Base-by-base conservation (phyloP, 2,888 invertebrate species). In the Balanococcus diminutus region DNA sequence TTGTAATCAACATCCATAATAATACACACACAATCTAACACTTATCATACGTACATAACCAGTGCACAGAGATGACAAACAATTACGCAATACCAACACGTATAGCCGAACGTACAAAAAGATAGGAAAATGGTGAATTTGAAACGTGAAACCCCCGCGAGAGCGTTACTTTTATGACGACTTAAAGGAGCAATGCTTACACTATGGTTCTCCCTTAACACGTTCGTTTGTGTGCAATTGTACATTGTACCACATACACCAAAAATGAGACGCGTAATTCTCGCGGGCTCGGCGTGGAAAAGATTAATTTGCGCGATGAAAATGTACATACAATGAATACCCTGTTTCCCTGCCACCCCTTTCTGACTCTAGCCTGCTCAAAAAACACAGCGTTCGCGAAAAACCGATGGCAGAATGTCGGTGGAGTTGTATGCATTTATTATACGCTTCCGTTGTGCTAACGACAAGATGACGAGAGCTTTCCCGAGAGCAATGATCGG, bases 11-110 rank as follows among this genome's bases (percentile, higher is more conserved):
- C 25, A n/a, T n/a, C n/a, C n/a, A n/a, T n/a, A n/a, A n/a, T 3
- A 61, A 61, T 8, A 61, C 25, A 61, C 25, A 22, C 61, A 25
- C 25, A 22, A 25, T 25, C 22, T 61, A 3, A 46, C 11, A 46
- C 5, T 61, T 39, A 39, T 11, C 39, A 39, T 39, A 39, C 39
- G 39, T 39, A 39, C 11, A 39, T 11, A 39, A 39, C 39, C 39
- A 39, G n/a, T n/a, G n/a, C n/a, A 46, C 46, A 46, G n/a, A 16
- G 46, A 46, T 46, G 46, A 61, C 61, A 61, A 61, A 61, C 61
- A 61, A 61, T 61, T 61, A 61, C 61, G 61, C 61, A 61, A 61
- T 61, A 61, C 61, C 61, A 25, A 61, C 61, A 61, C 61, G 61
- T 61, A n/a, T 56, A 46, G 46, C 25, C 61, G 22, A 61, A 61